Percentiles rank a stretch among this genome's conserved stretches.
Evolutionary conservation across 1,140 invertebrate genomes (phyloP).

Genomic region (Drosophila willistoni): DNA sequence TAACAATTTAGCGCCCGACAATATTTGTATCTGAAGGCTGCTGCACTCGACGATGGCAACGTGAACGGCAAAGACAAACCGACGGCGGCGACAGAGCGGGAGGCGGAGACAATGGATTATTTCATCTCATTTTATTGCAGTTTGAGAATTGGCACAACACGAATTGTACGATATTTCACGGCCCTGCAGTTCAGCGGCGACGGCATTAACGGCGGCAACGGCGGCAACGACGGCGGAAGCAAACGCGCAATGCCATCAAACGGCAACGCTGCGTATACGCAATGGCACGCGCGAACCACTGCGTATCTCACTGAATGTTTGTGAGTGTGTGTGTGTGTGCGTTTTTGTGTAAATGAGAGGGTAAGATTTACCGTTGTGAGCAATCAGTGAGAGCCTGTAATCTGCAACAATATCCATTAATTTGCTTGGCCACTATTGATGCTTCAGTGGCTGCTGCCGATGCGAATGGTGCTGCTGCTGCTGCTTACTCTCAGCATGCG

Average conservation of each 20-base stretch:
- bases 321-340: neutral
- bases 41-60: constrained; percentile 21
- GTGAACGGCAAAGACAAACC: too few relatives aligned
- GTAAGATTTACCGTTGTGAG: constrained; percentile 48
- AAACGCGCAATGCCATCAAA: constrained; percentile 35
- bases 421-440: constrained; percentile 26
- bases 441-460: constrained; percentile 4
- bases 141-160: constrained; percentile 34
- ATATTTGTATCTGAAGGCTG: constrained; percentile 48
- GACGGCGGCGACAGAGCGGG: too few relatives aligned
- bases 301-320: neutral
- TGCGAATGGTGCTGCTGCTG: constrained; percentile 46
- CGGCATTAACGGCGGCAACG: constrained; percentile 16
- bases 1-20: constrained; percentile 44
- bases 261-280: constrained; percentile 69
- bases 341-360: neutral
- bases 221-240: constrained; percentile 41
- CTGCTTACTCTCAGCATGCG: constrained; percentile 71
- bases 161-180: constrained; percentile 46
- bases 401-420: constrained; percentile 65
- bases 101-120: constrained; percentile 25
- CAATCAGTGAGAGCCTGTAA: constrained; percentile 62
- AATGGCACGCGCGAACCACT: constrained; percentile 56
- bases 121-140: constrained; percentile 41
- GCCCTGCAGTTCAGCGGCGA: constrained; percentile 53